phyloP scores from a whole-genome alignment of 2,888 invertebrate genomes.

The Drosophila atripex region DNA sequence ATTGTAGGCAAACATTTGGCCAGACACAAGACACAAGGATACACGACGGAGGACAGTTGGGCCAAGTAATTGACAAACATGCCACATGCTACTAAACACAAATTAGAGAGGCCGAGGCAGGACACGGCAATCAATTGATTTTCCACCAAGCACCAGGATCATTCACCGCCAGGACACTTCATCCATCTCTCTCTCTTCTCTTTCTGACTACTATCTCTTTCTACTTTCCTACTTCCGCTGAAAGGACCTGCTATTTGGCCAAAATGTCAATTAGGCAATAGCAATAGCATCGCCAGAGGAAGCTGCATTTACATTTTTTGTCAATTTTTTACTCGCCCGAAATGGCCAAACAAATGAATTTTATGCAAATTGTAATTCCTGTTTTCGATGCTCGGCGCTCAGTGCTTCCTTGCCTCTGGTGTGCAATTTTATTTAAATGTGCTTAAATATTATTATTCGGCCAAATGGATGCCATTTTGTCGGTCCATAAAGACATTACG shows the following conservation, averaged over 20 bases:
- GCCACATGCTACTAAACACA: constrained; percentile 77
- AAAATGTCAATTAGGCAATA: constrained; percentile 69
- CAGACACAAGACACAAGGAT: constrained; percentile 4
- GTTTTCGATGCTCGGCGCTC: constrained; percentile 23
- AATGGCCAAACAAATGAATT: constrained; percentile 46
- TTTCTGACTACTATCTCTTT: too few species aligned
- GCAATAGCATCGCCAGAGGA: background rate
- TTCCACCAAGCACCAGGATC: constrained; percentile 39
- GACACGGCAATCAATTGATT: constrained; percentile 70
- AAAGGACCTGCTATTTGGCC: constrained; percentile 46
- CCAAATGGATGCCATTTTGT: constrained; percentile 64
- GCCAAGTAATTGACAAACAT: constrained; percentile 76
- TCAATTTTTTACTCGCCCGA: constrained; percentile 25
- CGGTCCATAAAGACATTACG: constrained; percentile 79
- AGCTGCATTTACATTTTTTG: constrained; percentile 61
- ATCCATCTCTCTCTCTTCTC: background rate
- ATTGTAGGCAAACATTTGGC: constrained; percentile 66
- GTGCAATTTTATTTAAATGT: constrained; percentile 55
- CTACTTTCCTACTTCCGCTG: background rate
- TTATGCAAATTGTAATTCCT: constrained; percentile 61
- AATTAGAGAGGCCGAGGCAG: constrained; percentile 60
- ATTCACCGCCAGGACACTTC: constrained; percentile 1
- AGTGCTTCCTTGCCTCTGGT: constrained; percentile 23
- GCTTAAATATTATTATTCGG: constrained; percentile 54
- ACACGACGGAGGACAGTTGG: constrained; percentile 18